Base-by-base conservation (phyloP, 1,140 invertebrate species). In the Bacillus rossius region DNA sequence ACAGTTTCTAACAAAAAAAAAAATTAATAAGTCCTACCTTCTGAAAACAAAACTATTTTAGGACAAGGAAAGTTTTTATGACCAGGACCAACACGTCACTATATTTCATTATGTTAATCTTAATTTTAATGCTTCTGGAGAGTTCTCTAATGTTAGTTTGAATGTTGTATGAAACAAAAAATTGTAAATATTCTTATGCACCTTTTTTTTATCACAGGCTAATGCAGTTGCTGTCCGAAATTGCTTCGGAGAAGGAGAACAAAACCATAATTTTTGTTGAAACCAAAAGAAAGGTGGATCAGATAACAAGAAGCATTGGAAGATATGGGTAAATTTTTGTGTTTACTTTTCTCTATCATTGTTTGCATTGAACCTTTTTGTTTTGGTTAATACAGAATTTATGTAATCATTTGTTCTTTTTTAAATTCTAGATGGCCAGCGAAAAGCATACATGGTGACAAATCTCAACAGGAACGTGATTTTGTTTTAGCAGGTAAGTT, bases 381-480 rank as follows among this genome's bases (percentile, higher is more conserved):
- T n/a, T n/a, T n/a, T n/a, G n/a, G n/a, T n/a, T n/a, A n/a, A n/a
- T n/a, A n/a, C 29, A 34, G 29, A 4, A 34, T 34, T 34, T 34
- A 34, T 34, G 29, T 34, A 34, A 34, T 34, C 4, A 34, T 4
- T 34, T 34, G 4, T 34, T 4, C 29, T 34, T 1, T 23, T 49
- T 49, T 50, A 10, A 42, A 10, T 1, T 42, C 43, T 22, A 55
- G 52, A 13, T 83, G 68, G 86, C 86, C 85, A 61, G 88, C 88
- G 25, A 80, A 89, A 56, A 86, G 87, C 74, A 92, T 94, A 73
- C 91, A 94, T 75, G 92, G 92, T 67, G 91, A 94, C 69, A 95
- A 95, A 75, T 88, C 88, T 65, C 92, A 94, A 73, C 86, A 87
- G 73, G 91, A 94, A 71, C 77, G 92, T 73, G 91, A 94, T 71